Conservation (phyloP, 2,888 invertebrate species). For the Cantharis rustica region DNA sequence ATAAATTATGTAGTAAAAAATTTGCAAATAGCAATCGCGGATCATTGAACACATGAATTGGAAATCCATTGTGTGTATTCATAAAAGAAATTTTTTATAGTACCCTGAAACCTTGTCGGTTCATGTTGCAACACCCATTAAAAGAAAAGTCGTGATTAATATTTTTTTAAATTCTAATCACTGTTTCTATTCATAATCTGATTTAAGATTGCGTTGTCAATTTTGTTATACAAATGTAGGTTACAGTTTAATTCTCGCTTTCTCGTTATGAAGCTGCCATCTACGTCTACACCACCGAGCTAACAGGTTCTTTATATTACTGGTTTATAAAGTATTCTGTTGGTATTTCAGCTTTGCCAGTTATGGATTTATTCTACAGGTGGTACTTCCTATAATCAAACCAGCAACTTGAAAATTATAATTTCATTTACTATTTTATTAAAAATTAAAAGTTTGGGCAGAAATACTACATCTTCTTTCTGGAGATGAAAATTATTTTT, state of each 20-base stretch:
- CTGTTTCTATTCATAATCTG: constrained; percentile 15
- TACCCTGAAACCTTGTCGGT: constrained; percentile 11
- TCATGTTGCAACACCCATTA: constrained; percentile 20
- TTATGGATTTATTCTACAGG: background rate
- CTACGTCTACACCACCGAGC: background rate
- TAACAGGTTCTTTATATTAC: background rate
- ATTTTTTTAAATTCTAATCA: constrained; percentile 14
- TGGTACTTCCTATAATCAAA: background rate
- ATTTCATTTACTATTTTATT: background rate
- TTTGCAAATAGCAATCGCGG: constrained; percentile 5
- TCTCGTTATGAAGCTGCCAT: background rate
- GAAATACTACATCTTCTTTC: no score
- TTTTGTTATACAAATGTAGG: constrained; percentile 7
- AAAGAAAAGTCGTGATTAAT: constrained; percentile 23
- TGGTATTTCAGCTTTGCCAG: background rate
- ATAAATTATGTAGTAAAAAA: constrained; percentile 1
- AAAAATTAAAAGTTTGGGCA: no score
- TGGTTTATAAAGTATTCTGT: background rate
- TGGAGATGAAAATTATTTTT: no score
- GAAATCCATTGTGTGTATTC: constrained; percentile 5
- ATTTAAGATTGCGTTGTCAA: constrained; percentile 10
- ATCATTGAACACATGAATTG: constrained; percentile 11
- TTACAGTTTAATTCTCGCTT: background rate
- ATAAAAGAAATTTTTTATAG: constrained; percentile 16
- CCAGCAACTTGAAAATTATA: background rate